phyloP scores from a whole-genome alignment of 1,140 invertebrate genomes.

The Hylaeus volcanicus region DNA sequence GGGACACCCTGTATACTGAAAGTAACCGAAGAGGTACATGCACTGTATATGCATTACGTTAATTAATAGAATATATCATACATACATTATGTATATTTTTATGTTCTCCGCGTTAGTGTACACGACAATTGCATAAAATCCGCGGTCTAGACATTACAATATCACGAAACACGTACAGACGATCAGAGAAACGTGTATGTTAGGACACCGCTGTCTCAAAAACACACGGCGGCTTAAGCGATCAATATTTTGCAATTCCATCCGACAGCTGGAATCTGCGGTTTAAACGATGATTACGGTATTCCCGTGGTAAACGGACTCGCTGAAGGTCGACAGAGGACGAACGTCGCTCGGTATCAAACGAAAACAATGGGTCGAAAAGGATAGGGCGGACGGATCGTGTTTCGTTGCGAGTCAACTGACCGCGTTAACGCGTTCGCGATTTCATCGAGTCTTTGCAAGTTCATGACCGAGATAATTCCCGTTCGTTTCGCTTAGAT shows the following conservation, averaged over 20 bases:
- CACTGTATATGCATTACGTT: too few relatives aligned
- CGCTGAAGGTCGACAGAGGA: neutral
- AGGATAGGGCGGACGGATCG: neutral
- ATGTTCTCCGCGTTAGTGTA: neutral
- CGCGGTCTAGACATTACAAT: neutral
- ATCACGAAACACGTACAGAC: neutral
- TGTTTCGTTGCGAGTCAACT: too few relatives aligned
- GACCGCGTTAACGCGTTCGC: too few relatives aligned
- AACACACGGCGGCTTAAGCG: constrained; percentile 4
- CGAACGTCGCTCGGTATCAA: constrained; percentile 11
- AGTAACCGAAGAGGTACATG: too few relatives aligned
- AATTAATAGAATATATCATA: too few relatives aligned
- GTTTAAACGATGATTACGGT: neutral
- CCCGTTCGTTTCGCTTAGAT: too few relatives aligned
- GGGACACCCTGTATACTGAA: too few relatives aligned
- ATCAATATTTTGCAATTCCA: constrained; percentile 31
- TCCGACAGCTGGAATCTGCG: neutral
- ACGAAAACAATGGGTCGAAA: neutral
- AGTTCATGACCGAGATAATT: too few relatives aligned
- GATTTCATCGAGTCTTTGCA: too few relatives aligned
- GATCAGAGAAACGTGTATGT: constrained; percentile 29
- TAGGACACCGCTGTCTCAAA: constrained; percentile 10
- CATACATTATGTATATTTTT: too few relatives aligned
- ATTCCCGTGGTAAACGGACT: neutral
- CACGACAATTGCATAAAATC: neutral